phyloP scores from a whole-genome alignment of 1,140 invertebrate species.

The Globodera rostochiensis region DNA sequence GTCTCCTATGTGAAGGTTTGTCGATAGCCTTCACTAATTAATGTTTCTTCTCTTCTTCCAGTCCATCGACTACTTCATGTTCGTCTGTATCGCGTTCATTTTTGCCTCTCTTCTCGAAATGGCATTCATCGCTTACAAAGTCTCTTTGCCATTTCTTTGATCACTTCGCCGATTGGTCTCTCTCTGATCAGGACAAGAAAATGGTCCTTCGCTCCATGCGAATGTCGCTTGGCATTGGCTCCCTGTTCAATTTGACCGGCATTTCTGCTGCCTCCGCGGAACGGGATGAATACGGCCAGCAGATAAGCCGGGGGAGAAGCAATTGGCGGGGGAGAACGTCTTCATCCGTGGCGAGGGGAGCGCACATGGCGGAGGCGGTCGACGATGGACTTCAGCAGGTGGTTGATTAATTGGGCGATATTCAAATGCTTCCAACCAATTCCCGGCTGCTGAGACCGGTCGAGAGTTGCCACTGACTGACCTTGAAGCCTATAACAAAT shows the following conservation, averaged over 20 bases:
- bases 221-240: conserved; percentile 32
- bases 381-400: neutral
- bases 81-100: conserved; percentile 63
- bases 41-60: conserved; percentile 19
- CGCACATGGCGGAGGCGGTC: neutral
- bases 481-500: no score
- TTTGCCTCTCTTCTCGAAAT: conserved; percentile 63
- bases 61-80: conserved; percentile 64
- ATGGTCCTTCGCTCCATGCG: conserved; percentile 47
- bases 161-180: neutral
- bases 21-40: neutral
- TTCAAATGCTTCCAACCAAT: neutral
- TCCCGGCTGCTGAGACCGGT: no score
- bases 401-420: neutral
- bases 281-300: neutral
- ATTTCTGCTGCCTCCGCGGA: conserved; percentile 23
- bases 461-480: no score
- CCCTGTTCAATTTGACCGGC: conserved; percentile 34
- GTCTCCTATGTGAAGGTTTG: conserved; percentile 64
- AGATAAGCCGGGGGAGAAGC: neutral
- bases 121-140: conserved; percentile 64
- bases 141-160: conserved; percentile 1
- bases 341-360: neutral
- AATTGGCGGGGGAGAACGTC: neutral
- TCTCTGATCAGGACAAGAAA: conserved; percentile 47